phyloP scores from a whole-genome alignment of 2,888 invertebrate species.

The Neoaliturus tenellus region DNA sequence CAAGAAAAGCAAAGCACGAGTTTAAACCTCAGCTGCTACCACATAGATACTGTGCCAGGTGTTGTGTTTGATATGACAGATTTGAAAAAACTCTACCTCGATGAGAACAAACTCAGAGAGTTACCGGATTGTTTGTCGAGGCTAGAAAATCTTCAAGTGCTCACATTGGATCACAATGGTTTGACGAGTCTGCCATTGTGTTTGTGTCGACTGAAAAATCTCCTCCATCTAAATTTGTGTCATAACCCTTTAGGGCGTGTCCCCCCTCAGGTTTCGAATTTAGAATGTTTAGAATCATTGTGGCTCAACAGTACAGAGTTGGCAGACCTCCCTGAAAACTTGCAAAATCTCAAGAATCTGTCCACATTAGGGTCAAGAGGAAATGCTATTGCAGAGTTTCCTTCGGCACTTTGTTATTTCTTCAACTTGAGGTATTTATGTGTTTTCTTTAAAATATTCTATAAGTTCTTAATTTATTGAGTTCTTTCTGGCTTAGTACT shows the following conservation, averaged over 20 bases:
- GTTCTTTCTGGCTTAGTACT: too few relatives aligned
- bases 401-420: background rate
- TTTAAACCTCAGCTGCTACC: slow-evolving; percentile 27
- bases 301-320: slow-evolving; percentile 17
- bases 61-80: slow-evolving; percentile 18
- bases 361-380: slow-evolving; percentile 13
- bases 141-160: slow-evolving; percentile 16
- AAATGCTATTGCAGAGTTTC: background rate
- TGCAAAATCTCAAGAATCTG: background rate
- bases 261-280: background rate
- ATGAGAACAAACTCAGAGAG: slow-evolving; percentile 11
- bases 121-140: background rate
- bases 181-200: background rate
- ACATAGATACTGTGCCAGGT: slow-evolving; percentile 7
- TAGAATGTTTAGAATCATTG: background rate
- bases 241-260: slow-evolving; percentile 4
- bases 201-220: background rate
- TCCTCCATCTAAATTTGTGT: slow-evolving; percentile 26
- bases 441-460: background rate
- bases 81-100: slow-evolving; percentile 37
- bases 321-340: background rate
- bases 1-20: slow-evolving; percentile 31
- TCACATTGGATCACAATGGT: slow-evolving; percentile 21
- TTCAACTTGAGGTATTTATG: background rate
- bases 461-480: too few relatives aligned